These are phyloP conservation scores for Chromis chromis DNA, from an alignment of 2,797 vertebrate genomes.

Conservation along the genomic window DNA sequence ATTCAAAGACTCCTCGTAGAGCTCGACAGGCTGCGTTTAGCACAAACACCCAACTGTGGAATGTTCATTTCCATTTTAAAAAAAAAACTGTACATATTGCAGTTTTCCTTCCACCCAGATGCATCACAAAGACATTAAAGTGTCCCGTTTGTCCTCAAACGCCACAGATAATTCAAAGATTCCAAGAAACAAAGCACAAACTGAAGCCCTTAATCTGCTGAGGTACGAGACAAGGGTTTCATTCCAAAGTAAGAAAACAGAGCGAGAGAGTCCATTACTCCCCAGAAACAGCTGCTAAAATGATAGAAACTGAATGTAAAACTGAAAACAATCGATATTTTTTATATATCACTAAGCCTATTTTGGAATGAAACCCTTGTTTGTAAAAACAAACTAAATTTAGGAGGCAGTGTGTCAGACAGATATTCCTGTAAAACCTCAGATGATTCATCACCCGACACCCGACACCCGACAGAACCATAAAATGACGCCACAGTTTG, in stretches of 20 bases:
- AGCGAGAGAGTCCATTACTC: neutral
- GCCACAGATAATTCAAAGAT: slow-evolving; percentile 9
- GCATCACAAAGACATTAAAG: slow-evolving; percentile 58
- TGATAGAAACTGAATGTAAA: neutral
- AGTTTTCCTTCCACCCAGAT: slow-evolving; percentile 21
- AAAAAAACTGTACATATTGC: slow-evolving; percentile 68
- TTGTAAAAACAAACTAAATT: neutral
- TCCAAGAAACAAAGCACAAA: slow-evolving; percentile 21
- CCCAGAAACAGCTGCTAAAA: too few species aligned
- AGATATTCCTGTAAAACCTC: too few species aligned
- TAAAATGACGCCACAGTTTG: too few species aligned
- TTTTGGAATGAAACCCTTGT: neutral
- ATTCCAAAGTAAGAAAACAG: slow-evolving; percentile 18
- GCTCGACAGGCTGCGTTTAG: slow-evolving; percentile 19
- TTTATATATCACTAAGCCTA: neutral
- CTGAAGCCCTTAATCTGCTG: slow-evolving; percentile 59
- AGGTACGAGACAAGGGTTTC: slow-evolving; percentile 56
- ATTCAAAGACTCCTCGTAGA: neutral
- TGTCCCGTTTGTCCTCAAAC: slow-evolving; percentile 29
- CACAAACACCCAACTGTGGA: slow-evolving; percentile 60
- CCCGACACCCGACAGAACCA: neutral
- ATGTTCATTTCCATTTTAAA: slow-evolving; percentile 68
- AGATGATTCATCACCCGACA: neutral
- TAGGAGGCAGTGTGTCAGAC: neutral
- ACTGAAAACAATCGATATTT: neutral